These are phyloP conservation scores for Prunella himalayana DNA, from an alignment of 2,113 vertebrate species.

Conservation along the genomic window DNA sequence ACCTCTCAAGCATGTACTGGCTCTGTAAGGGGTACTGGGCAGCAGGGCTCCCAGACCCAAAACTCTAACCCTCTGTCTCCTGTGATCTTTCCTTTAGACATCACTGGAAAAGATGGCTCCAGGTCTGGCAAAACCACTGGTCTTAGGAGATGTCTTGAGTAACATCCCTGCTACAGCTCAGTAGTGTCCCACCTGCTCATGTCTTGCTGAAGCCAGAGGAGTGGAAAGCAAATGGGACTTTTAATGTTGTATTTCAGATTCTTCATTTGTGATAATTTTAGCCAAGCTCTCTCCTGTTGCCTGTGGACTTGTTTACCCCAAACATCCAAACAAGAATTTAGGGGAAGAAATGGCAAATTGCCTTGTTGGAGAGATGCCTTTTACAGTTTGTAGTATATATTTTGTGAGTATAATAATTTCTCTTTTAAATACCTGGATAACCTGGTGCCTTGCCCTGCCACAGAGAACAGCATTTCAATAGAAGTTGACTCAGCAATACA, in stretches of 20 bases:
- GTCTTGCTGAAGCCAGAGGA: constrained; percentile 8
- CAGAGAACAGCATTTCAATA: background rate
- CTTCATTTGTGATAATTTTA: background rate
- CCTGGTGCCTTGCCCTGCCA: background rate
- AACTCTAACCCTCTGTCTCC: constrained; percentile 14
- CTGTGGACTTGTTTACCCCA: background rate
- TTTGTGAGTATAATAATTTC: background rate
- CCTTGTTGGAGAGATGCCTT: background rate
- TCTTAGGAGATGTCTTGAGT: background rate
- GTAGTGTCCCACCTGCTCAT: background rate
- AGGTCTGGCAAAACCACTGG: background rate
- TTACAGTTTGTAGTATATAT: background rate
- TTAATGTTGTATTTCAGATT: background rate
- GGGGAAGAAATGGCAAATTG: background rate
- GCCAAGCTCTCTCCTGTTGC: background rate
- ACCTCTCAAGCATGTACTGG: background rate
- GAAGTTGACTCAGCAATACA: background rate
- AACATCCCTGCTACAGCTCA: background rate
- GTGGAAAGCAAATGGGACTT: background rate
- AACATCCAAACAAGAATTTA: background rate
- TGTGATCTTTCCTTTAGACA: constrained; percentile 39
- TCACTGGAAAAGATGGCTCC: background rate
- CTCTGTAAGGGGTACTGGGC: background rate
- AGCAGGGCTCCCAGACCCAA: background rate
- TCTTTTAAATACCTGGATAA: background rate